Percentiles rank a stretch among this genome's conserved stretches.
Evolutionary conservation across 2,888 invertebrate species (phyloP).

Genomic region (Leistus spinibarbis): DNA sequence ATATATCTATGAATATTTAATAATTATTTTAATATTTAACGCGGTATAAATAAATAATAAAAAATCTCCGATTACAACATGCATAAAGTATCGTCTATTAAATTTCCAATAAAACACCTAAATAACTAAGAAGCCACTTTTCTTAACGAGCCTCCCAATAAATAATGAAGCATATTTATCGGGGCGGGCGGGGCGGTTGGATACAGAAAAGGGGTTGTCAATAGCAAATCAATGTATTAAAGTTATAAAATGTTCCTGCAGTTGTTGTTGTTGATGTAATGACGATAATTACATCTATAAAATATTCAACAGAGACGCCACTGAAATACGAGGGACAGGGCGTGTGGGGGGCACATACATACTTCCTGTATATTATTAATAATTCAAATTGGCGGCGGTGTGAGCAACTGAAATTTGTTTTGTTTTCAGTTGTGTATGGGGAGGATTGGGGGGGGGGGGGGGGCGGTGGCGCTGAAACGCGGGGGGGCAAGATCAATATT

Average conservation of each 20-base stretch:
- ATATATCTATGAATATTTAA: too few relatives aligned
- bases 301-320: neutral
- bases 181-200: neutral
- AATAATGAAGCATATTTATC: neutral
- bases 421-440: neutral
- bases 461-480: neutral
- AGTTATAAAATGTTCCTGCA: neutral
- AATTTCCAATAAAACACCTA: neutral
- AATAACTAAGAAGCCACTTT: neutral
- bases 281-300: neutral
- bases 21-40: too few relatives aligned
- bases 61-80: neutral
- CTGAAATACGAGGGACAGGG: neutral
- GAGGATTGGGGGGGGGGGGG: neutral
- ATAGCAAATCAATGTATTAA: neutral
- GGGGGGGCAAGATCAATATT: conserved; percentile 9
- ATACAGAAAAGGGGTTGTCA: neutral
- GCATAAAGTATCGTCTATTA: neutral
- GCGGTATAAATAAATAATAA: too few relatives aligned
- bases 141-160: neutral
- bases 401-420: conserved; percentile 8
- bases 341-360: neutral
- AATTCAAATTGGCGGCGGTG: conserved; percentile 12
- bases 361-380: conserved; percentile 2
- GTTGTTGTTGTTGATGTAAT: neutral